These are phyloP conservation scores for Cosmia pyralina DNA, from an alignment of 2,888 invertebrate genomes.

Conservation along the genomic window DNA sequence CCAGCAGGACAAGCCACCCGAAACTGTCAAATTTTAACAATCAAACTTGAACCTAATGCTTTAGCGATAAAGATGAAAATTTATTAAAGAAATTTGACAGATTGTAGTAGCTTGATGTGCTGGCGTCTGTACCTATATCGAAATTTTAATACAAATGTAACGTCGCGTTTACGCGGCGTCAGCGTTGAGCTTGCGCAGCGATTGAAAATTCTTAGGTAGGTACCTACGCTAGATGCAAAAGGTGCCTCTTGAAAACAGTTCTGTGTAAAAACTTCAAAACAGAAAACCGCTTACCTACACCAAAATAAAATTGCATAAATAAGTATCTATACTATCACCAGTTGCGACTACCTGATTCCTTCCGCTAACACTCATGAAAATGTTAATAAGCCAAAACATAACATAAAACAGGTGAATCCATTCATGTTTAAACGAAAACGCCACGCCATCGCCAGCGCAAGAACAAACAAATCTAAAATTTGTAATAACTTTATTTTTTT, in stretches of 20 bases:
- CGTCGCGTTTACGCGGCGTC: neutral
- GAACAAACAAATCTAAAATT: neutral
- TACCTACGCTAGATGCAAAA: neutral
- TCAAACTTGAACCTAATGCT: too few relatives aligned
- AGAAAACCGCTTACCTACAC: neutral
- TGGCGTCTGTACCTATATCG: too few relatives aligned
- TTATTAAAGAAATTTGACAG: too few relatives aligned
- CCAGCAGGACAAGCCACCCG: too few relatives aligned
- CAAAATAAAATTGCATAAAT: too few relatives aligned
- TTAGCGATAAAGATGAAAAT: too few relatives aligned
- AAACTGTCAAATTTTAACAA: too few relatives aligned
- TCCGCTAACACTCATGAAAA: neutral
- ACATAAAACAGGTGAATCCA: conserved; percentile 2
- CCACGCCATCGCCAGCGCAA: neutral
- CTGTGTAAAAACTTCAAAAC: neutral
- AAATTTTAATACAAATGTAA: neutral
- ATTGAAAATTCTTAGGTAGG: neutral
- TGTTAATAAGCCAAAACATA: neutral
- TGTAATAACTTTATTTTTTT: neutral
- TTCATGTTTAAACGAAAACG: neutral
- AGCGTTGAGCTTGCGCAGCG: neutral
- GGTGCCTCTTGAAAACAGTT: neutral
- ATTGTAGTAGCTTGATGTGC: too few relatives aligned
- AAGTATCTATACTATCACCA: neutral
- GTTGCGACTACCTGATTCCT: neutral